Evolutionary conservation across 2,888 invertebrate genomes (phyloP).

Genomic region (Eumerus sabulonum): DNA sequence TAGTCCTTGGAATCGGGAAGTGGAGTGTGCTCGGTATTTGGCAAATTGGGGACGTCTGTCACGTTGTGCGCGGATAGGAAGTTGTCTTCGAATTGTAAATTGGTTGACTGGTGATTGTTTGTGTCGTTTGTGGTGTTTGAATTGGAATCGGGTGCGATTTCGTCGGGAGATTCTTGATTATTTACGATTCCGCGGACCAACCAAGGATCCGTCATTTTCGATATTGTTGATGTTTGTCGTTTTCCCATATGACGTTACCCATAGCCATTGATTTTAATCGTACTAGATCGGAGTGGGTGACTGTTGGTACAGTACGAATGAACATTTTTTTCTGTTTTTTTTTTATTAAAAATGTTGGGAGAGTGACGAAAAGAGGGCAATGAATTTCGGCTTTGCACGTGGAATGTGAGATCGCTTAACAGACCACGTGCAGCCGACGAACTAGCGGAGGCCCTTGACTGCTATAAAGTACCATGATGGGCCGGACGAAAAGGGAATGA

Average conservation of each 20-base stretch:
- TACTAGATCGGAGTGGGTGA: background rate
- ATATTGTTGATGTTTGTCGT: constrained; percentile 55
- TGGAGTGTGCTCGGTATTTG: constrained; percentile 78
- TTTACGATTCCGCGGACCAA: constrained; percentile 70
- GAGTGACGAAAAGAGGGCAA: no score
- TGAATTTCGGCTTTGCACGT: no score
- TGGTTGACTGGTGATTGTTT: constrained; percentile 24
- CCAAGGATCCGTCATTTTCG: constrained; percentile 73
- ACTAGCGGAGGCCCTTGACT: no score
- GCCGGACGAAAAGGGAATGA: no score
- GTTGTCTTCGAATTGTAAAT: constrained; percentile 81
- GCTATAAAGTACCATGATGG: no score
- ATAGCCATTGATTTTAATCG: constrained; percentile 3
- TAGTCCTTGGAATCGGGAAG: constrained; percentile 77
- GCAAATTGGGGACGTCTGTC: constrained; percentile 76
- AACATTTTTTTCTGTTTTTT: background rate
- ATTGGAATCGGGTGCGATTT: constrained; percentile 48
- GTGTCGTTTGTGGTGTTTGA: constrained; percentile 33
- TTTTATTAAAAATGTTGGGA: no score
- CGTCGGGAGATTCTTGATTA: constrained; percentile 39
- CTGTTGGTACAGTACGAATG: constrained; percentile 26
- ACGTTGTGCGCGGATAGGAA: constrained; percentile 79
- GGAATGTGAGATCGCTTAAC: no score
- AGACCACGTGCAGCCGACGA: no score
- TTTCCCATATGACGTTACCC: constrained; percentile 36